phyloP scores from a whole-genome alignment of 2,797 vertebrate species.

The Sebastes matsubarae region DNA sequence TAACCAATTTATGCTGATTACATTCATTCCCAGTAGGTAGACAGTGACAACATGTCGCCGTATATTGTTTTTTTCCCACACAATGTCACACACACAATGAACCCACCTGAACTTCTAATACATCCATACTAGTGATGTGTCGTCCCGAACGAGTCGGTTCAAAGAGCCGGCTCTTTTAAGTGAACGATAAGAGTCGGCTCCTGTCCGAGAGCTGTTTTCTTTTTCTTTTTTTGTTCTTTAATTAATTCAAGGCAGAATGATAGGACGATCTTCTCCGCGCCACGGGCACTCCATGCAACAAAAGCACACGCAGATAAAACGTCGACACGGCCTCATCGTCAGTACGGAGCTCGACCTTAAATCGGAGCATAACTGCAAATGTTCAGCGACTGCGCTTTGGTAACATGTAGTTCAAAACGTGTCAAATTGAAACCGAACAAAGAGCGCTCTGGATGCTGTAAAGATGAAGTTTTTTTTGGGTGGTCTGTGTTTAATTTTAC shows the following conservation, averaged over 20 bases:
- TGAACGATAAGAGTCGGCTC: no score
- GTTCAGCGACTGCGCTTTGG: conserved; percentile 1
- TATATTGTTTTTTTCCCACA: neutral
- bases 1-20: neutral
- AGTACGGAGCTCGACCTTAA: neutral
- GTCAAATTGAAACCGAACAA: conserved; percentile 31
- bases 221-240: no score
- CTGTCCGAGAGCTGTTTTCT: no score
- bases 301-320: neutral
- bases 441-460: conserved; percentile 1
- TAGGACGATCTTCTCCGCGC: no score
- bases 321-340: neutral
- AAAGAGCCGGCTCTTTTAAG: no score
- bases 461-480: conserved; percentile 7
- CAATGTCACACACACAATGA: rapidly evolving
- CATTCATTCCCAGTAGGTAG: neutral
- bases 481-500: conserved; percentile 20
- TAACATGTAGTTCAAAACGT: conserved; percentile 20
- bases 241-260: no score
- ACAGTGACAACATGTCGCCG: neutral
- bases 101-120: neutral
- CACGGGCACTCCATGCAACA: neutral
- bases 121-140: no score
- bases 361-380: conserved; percentile 5
- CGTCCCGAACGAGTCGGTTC: no score